These are phyloP conservation scores for Halyomorpha halys DNA, from an alignment of 1,140 invertebrate genomes.

Conservation along the genomic window DNA sequence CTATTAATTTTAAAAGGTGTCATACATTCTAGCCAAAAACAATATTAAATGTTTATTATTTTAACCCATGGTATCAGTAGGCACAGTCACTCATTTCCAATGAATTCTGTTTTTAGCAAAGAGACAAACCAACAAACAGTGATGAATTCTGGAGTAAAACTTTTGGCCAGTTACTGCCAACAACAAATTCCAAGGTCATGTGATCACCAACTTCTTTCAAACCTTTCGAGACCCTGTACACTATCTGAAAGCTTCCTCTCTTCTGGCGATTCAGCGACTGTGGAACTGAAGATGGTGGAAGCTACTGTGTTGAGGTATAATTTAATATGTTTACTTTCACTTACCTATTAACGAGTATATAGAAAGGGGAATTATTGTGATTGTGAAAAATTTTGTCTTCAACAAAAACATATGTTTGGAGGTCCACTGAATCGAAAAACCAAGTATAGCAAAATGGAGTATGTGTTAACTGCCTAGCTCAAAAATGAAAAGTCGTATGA, in stretches of 20 bases:
- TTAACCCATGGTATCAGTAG: not conserved
- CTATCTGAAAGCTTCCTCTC: conserved; percentile 74
- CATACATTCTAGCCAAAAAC: too few species aligned
- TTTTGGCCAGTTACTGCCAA: conserved; percentile 65
- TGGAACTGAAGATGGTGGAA: conserved; percentile 66
- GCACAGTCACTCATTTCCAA: not conserved
- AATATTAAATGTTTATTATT: too few species aligned
- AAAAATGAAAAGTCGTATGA: too few species aligned
- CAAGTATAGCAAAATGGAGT: too few species aligned
- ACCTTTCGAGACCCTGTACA: conserved; percentile 56
- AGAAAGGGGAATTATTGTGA: too few species aligned
- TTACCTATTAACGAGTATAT: too few species aligned
- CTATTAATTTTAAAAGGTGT: too few species aligned
- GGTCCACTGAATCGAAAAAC: too few species aligned
- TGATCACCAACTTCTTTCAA: conserved; percentile 56
- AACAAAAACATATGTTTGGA: too few species aligned
- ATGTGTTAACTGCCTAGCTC: too few species aligned
- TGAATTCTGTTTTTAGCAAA: conserved; percentile 2
- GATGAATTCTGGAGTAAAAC: conserved; percentile 43
- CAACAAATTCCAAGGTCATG: conserved; percentile 65
- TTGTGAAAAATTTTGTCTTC: too few species aligned
- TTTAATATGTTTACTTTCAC: too few species aligned
- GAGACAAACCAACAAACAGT: not conserved
- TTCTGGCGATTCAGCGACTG: conserved; percentile 62
- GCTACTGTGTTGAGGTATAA: conserved; percentile 66